These are phyloP conservation scores for Lasius platythorax DNA, from an alignment of 2,888 invertebrate species.

Conservation along the genomic window DNA sequence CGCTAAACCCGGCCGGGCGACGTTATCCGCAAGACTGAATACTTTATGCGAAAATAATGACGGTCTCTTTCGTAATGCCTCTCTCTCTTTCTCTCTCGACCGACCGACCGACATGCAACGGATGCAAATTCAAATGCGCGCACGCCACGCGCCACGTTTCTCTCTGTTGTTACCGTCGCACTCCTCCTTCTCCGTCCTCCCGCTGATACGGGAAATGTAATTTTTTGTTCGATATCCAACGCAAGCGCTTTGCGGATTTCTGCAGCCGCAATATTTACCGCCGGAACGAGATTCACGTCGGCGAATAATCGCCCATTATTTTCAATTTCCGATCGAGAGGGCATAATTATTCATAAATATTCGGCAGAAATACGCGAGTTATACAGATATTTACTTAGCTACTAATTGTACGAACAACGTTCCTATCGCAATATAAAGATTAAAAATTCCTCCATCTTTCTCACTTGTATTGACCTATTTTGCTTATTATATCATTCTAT, in stretches of 20 bases:
- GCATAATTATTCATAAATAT: slow-evolving; percentile 33
- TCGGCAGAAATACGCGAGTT: background rate
- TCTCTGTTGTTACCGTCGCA: slow-evolving; percentile 4
- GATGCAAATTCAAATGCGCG: slow-evolving; percentile 43
- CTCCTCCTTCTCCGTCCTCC: background rate
- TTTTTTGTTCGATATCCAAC: slow-evolving; percentile 42
- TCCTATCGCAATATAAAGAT: background rate
- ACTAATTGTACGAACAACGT: slow-evolving; percentile 1
- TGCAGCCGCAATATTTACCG: slow-evolving; percentile 20
- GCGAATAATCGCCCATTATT: slow-evolving; percentile 42
- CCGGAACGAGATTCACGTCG: background rate
- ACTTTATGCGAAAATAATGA: slow-evolving; percentile 80
- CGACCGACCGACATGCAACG: slow-evolving; percentile 34
- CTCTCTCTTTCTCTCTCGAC: slow-evolving; percentile 2
- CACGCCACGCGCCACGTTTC: slow-evolving; percentile 28
- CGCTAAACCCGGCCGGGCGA: slow-evolving; percentile 55
- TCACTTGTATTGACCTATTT: background rate
- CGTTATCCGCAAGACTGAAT: slow-evolving; percentile 77
- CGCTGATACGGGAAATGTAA: slow-evolving; percentile 30
- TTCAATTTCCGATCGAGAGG: slow-evolving; percentile 17
- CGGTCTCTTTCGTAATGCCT: slow-evolving; percentile 55
- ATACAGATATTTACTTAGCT: background rate
- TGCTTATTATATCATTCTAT: background rate
- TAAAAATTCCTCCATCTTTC: background rate
- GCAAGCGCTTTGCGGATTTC: slow-evolving; percentile 20